These are phyloP conservation scores for Ivindomyrus marchei DNA, from an alignment of 2,113 vertebrate genomes.

Conservation along the genomic window DNA sequence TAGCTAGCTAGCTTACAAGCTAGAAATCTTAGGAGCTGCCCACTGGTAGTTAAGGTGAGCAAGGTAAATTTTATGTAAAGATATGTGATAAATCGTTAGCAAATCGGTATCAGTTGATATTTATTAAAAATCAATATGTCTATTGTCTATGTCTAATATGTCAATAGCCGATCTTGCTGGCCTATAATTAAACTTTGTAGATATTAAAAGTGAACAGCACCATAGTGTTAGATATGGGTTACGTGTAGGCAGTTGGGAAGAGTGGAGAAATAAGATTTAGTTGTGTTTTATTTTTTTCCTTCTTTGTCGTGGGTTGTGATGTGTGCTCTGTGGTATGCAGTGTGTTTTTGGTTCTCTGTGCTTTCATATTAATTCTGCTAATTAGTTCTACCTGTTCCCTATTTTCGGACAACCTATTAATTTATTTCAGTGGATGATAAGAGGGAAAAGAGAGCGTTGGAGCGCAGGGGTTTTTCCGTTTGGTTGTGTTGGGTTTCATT, in stretches of 20 bases:
- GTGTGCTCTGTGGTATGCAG: too few relatives aligned
- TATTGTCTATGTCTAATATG: too few relatives aligned
- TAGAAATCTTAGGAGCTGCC: background rate
- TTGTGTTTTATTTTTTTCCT: background rate
- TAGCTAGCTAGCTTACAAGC: background rate
- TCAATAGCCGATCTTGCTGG: background rate
- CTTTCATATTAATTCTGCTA: background rate
- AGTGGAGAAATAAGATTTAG: background rate
- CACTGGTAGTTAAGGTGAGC: background rate
- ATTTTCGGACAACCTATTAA: background rate
- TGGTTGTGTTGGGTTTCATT: background rate
- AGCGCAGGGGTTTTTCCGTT: background rate
- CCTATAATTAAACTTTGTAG: background rate
- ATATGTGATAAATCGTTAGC: background rate
- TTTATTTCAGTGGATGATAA: background rate
- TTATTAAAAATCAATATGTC: background rate
- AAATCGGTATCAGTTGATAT: background rate
- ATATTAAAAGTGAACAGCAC: background rate
- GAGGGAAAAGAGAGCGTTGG: background rate
- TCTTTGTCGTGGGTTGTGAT: too few relatives aligned
- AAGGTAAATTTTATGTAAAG: background rate
- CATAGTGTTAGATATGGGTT: background rate
- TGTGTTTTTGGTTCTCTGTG: background rate
- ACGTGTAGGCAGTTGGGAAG: background rate
- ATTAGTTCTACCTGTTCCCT: background rate